Base-by-base conservation (phyloP, 1,140 invertebrate genomes). In the Pogonomyrmex californicus region DNA sequence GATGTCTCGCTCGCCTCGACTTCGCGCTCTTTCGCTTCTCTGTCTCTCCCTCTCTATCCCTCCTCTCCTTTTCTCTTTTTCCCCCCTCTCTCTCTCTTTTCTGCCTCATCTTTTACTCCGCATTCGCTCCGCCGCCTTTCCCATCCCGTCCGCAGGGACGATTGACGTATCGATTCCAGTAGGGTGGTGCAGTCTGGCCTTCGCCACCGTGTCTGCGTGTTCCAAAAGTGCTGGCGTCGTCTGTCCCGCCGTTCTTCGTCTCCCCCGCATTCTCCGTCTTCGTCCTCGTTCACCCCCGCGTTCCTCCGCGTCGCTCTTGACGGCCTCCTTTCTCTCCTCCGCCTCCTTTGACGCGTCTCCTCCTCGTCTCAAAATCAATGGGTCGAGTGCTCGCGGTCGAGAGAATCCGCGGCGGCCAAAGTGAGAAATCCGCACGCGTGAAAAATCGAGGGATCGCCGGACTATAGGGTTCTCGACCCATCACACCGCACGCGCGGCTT, bases 141-240 rank as follows among this genome's bases (percentile, higher is more conserved):
- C 88, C 88, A 85, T 87, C 86, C 83, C 86, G 85, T 82, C 71
- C 79, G 51, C 68, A 90, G 87, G 63, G 86, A 88, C 92, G 89
- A 93, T 92, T 93, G 92, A 93, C 92, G 91, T 93, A 93, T 93
- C 92, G 93, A 93, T 93, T 93, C 91, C 81, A 91, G 89, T 83
- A 91, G 91, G 92, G 91, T 87, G 90, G 90, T 87, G 91, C 91
- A 92, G 90, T 92, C 90, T 91, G 87, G 92, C 86, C 86, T 93
- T 93, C 91, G 91, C 89, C 89, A 89, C 83, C 77, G 90, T 91
- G 91, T 92, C 91, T 92, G 91, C 90, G 88, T 91, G 86, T 85
- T 91, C 89, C 88, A 86, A 92, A 92, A 92, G 82, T 92, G 90
- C 90, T 88, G 92, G 90, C 91, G 88, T 91, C 92, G 87, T 73